Percentiles rank a stretch among this genome's conserved stretches.
Evolutionary conservation across 2,797 vertebrate species (phyloP).

Genomic region (Chaetophractus vellerosus): DNA sequence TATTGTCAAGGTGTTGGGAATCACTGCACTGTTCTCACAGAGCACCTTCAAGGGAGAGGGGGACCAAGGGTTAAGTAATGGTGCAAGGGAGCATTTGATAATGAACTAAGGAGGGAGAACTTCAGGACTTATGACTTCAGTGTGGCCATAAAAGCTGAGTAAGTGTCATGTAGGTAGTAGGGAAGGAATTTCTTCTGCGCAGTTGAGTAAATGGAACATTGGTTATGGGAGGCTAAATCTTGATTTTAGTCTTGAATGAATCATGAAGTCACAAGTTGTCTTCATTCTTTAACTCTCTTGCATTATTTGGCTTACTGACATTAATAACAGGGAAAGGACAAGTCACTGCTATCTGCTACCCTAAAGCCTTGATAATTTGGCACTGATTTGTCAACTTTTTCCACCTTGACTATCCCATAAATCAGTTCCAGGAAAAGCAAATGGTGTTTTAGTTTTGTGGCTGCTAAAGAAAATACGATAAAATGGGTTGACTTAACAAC

Average conservation of each 20-base stretch:
- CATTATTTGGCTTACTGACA: background rate
- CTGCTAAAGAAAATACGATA: no score
- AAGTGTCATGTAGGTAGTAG: background rate
- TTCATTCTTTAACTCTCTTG: background rate
- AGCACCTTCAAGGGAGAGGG: background rate
- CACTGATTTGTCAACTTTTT: background rate
- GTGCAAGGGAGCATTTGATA: background rate
- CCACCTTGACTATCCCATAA: background rate
- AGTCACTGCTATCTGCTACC: background rate
- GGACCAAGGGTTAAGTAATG: background rate
- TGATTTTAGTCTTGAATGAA: slow-evolving; percentile 53
- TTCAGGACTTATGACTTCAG: background rate
- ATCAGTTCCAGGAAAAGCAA: background rate
- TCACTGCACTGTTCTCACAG: background rate
- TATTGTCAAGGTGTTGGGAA: background rate
- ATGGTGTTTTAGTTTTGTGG: background rate
- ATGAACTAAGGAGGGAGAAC: background rate
- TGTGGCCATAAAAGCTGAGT: background rate
- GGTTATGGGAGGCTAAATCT: background rate
- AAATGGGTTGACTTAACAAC: no score
- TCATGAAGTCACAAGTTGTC: background rate
- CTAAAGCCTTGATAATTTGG: background rate
- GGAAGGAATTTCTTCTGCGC: background rate
- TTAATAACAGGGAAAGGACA: background rate
- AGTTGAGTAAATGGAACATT: background rate